Evolutionary conservation across 2,797 vertebrate species (phyloP).

Genomic region (Betta splendens): DNA sequence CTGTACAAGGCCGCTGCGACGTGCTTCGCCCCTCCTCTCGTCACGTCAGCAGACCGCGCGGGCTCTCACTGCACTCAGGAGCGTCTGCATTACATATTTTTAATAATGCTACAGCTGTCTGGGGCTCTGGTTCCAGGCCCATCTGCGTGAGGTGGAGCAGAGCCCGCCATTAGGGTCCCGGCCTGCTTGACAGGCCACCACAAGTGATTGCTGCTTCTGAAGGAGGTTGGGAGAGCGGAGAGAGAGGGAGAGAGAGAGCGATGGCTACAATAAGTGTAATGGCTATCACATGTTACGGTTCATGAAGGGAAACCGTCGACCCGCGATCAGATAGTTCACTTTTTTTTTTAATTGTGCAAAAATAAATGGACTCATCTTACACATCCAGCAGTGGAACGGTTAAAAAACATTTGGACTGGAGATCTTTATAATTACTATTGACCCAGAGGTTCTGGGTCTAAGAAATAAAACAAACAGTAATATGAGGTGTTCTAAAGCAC

Average conservation of each 20-base stretch:
- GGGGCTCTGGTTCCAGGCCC: constrained; percentile 84
- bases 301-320: constrained; percentile 4
- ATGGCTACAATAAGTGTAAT: constrained; percentile 87
- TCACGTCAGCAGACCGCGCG: constrained; percentile 63
- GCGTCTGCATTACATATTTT: constrained; percentile 78
- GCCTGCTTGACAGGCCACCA: constrained; percentile 78
- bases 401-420: constrained; percentile 83
- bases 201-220: constrained; percentile 54
- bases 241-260: constrained; percentile 78
- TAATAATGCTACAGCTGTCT: constrained; percentile 80
- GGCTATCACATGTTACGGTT: constrained; percentile 87
- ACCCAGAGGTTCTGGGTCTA: constrained; percentile 80
- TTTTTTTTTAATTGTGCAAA: constrained; percentile 54
- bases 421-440: constrained; percentile 84
- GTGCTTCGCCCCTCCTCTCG: constrained; percentile 57
- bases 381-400: constrained; percentile 72
- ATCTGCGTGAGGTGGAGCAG: constrained; percentile 91
- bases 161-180: constrained; percentile 83
- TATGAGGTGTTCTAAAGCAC: constrained; percentile 88
- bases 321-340: constrained; percentile 21
- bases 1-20: constrained; percentile 43
- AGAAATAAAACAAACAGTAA: constrained; percentile 88
- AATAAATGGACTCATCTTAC: constrained; percentile 64
- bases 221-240: constrained; percentile 50
- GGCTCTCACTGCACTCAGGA: constrained; percentile 82